Percentiles rank a stretch among this genome's conserved stretches.
Evolutionary conservation across 2,888 invertebrate species (phyloP).

Genomic region (Silvanus unidentatus): DNA sequence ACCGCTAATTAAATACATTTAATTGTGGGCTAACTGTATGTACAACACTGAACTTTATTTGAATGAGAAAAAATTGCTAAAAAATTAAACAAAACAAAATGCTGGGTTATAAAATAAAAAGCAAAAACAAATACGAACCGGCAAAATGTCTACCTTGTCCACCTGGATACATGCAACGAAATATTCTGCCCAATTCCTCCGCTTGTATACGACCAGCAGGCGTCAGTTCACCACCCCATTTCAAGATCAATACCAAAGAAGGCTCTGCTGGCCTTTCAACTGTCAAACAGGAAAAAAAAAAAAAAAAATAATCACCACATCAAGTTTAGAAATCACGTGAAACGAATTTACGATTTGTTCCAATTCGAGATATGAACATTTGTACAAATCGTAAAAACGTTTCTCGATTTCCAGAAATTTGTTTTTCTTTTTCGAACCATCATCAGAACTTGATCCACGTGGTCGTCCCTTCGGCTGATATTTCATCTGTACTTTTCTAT

Average conservation of each 20-base stretch:
- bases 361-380: neutral
- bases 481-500: conserved; percentile 99
- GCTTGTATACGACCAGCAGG: conserved; percentile 97
- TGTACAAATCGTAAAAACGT: too few species aligned
- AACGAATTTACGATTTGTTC: conserved; percentile 1
- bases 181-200: conserved; percentile 94
- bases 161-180: conserved; percentile 99
- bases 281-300: conserved; percentile 30
- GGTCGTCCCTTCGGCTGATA: conserved; percentile 94
- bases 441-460: conserved; percentile 87
- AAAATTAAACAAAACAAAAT: conserved; percentile 21
- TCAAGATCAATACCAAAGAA: conserved; percentile 90
- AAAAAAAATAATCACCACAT: too few species aligned
- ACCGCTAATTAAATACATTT: neutral
- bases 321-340: too few species aligned
- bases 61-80: conserved; percentile 10
- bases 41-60: conserved; percentile 6
- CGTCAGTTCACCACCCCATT: conserved; percentile 99
- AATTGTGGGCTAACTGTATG: neutral
- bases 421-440: too few species aligned
- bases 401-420: too few species aligned
- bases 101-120: conserved; percentile 16
- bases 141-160: conserved; percentile 86
- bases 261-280: conserved; percentile 85
- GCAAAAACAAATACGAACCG: conserved; percentile 52